Conservation (phyloP, 35 echinoderm and acorn worm genomes). For the Diadema setosum region DNA sequence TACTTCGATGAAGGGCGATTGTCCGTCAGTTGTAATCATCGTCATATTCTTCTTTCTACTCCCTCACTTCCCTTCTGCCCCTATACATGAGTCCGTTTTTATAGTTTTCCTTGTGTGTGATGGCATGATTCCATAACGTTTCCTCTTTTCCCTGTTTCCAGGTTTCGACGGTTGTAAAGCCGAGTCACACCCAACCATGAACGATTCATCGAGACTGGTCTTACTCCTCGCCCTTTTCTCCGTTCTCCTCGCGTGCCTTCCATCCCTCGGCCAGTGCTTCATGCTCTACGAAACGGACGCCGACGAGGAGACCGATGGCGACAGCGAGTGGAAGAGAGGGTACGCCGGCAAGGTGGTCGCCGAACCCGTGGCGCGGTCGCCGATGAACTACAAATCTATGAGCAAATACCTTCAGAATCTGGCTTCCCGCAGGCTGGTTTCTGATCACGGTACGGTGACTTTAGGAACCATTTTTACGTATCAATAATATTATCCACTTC, state of each 20-base stretch:
- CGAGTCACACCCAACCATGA: neutral
- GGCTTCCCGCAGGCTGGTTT: neutral
- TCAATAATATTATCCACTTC: too few species aligned
- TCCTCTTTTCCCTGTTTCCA: too few species aligned
- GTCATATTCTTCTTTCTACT: too few species aligned
- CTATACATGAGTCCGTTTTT: too few species aligned
- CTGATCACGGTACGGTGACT: neutral
- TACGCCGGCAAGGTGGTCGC: neutral
- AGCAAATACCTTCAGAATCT: neutral
- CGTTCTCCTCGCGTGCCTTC: slow-evolving; percentile 9
- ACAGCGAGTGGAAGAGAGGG: slow-evolving; percentile 6
- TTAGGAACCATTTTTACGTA: too few species aligned
- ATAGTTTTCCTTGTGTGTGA: too few species aligned
- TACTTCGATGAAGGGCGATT: too few species aligned
- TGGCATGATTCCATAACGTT: too few species aligned
- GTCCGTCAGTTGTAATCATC: too few species aligned
- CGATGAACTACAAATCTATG: neutral
- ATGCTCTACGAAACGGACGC: neutral
- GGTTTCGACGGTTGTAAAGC: too few species aligned
- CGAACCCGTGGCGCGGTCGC: neutral
- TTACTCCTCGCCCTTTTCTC: neutral
- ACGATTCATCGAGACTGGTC: neutral
- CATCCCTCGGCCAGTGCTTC: slow-evolving; percentile 22
- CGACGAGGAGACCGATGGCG: neutral
- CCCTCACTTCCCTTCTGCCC: too few species aligned